Percentiles rank a stretch among this genome's conserved stretches.
Evolutionary conservation across 1,140 invertebrate genomes (phyloP).

Genomic region (Globodera ellingtonae): DNA sequence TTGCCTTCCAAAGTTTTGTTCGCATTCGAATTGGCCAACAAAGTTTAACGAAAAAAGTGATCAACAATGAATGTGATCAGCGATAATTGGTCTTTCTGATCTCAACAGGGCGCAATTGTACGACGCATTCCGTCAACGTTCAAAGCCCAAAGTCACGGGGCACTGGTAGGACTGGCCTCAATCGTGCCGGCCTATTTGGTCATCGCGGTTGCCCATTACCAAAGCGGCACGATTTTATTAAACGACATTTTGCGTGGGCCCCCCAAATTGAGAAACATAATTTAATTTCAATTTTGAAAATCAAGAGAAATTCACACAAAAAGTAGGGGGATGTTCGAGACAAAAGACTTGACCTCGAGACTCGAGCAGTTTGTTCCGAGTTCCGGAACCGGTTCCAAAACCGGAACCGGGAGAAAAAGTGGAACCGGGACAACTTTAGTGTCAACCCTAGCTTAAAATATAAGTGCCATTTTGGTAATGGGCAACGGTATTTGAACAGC

Average conservation of each 20-base stretch:
- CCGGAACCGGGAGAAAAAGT: too few species aligned
- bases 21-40: too few species aligned
- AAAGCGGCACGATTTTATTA: conserved; percentile 23
- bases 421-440: too few species aligned
- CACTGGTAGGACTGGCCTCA: conserved; percentile 78
- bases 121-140: conserved; percentile 73
- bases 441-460: background rate
- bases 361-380: too few species aligned
- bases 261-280: too few species aligned
- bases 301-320: too few species aligned
- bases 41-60: background rate
- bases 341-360: too few species aligned
- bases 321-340: too few species aligned
- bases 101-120: conserved; percentile 74
- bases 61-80: background rate
- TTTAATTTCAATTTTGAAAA: too few species aligned
- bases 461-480: background rate
- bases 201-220: conserved; percentile 76
- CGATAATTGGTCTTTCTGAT: background rate
- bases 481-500: background rate
- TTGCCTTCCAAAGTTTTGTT: too few species aligned
- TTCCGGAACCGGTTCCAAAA: too few species aligned
- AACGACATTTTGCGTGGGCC: too few species aligned
- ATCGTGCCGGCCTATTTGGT: conserved; percentile 85
- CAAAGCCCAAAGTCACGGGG: conserved; percentile 77